These are phyloP conservation scores for Malacosoma neustria DNA, from an alignment of 2,888 invertebrate genomes.

Conservation along the genomic window DNA sequence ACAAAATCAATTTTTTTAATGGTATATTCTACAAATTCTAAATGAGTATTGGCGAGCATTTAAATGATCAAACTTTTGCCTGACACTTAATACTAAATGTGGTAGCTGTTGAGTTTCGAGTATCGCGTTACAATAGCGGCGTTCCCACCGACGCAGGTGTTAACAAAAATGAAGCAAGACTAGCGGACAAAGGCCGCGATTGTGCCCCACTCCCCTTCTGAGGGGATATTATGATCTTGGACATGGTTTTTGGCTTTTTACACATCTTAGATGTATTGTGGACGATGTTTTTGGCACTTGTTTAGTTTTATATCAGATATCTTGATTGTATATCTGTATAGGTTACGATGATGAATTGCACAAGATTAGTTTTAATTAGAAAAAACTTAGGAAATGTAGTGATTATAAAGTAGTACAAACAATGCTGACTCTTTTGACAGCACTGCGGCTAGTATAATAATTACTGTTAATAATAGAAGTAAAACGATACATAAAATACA, in stretches of 20 bases:
- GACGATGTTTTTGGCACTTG: conserved; percentile 9
- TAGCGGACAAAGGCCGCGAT: conserved; percentile 13
- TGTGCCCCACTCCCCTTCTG: conserved; percentile 14
- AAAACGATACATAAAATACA: no score
- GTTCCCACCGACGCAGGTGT: conserved; percentile 55
- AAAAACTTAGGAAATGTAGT: no score
- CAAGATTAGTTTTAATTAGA: no score
- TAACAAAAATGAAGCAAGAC: conserved; percentile 54
- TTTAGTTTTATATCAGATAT: background rate
- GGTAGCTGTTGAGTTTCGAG: no score
- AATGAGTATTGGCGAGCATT: no score
- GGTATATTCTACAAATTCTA: no score
- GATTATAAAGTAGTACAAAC: background rate
- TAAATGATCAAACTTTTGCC: no score
- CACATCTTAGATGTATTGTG: conserved; percentile 14
- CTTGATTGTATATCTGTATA: background rate
- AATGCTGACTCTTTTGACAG: background rate
- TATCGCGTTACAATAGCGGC: conserved; percentile 45
- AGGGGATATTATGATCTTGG: conserved; percentile 37
- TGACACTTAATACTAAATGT: no score
- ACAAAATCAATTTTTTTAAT: no score
- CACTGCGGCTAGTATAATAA: no score
- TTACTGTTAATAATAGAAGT: no score
- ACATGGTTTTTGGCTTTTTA: conserved; percentile 12
- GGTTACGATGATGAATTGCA: no score